phyloP scores from a whole-genome alignment of 2,888 invertebrate species.

The Pyrochroa serraticornis region DNA sequence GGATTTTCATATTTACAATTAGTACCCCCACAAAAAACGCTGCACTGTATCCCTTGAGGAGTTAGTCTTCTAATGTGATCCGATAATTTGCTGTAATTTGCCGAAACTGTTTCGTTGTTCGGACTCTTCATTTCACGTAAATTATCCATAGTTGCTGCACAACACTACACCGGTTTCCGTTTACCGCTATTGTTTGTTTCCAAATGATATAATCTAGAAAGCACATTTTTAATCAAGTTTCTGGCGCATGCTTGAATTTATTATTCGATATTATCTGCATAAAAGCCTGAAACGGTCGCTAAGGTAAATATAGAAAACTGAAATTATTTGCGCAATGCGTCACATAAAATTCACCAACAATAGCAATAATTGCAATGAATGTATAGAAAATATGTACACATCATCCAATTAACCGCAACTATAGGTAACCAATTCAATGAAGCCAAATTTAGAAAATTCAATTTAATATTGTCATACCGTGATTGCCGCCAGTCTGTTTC shows the following conservation, averaged over 20 bases:
- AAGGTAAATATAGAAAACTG: slow-evolving; percentile 40
- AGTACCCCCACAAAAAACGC: slow-evolving; percentile 83
- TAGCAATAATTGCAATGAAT: neutral
- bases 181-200: slow-evolving; percentile 19
- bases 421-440: no score
- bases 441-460: no score
- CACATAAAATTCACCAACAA: slow-evolving; percentile 1
- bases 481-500: no score
- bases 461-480: no score
- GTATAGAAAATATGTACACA: no score
- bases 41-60: slow-evolving; percentile 76
- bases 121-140: slow-evolving; percentile 43
- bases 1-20: slow-evolving; percentile 81
- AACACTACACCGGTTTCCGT: slow-evolving; percentile 16
- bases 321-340: slow-evolving; percentile 26
- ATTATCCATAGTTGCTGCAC: slow-evolving; percentile 37
- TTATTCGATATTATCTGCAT: slow-evolving; percentile 50
- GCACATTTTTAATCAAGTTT: slow-evolving; percentile 37
- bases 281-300: slow-evolving; percentile 40
- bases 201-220: slow-evolving; percentile 24
- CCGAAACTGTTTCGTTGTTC: slow-evolving; percentile 48
- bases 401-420: no score
- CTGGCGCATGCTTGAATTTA: slow-evolving; percentile 49
- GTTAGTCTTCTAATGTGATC: slow-evolving; percentile 68
- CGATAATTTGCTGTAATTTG: slow-evolving; percentile 61